Base-by-base conservation (phyloP, 2,888 invertebrate species). In the Ceramica pisi region DNA sequence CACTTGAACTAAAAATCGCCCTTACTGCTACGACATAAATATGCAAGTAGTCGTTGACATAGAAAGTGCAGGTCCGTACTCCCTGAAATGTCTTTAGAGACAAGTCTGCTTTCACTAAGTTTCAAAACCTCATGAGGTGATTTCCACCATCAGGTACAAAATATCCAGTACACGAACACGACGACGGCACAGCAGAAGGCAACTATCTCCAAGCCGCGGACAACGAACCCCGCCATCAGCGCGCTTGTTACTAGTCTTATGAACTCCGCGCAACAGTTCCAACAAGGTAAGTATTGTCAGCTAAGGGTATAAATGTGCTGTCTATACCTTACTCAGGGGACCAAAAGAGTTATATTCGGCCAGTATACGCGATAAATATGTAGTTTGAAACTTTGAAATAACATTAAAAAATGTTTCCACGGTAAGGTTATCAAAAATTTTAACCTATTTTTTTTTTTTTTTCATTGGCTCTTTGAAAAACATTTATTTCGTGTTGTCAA, bases 211-310 rank as follows among this genome's bases (percentile, higher is more conserved):
- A 97, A 97, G 84, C 97, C 97, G 59, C 86, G 96, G 76, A 95
- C 95, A 55, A 97, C 96, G 85, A 97, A 96, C 87, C 96, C 97
- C 46, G 97, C 97, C 71, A 98, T 98, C 85, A 98, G 97, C 90
- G 98, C 98, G 63, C 96, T 98, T 84, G 97, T 98, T 77, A 98
- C 97, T 78, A 98, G 98, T 90, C 97, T 98, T 51, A 98, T 98
- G 97, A 98, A 98, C 90, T 98, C 98, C 12, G 98, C 98, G 55
- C 98, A 98, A 91, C 98, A 98, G 90, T 98, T 98, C 91, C 97
- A 97, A 90, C 98, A 98, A 94, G 96, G 96, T 96, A 86, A 84
- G 78, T 82, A 61, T 67, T 48, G 19, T 63, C 12, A 14, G 0
- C 44, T 16, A 44, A 16, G 14, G 14, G 44, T 44, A 16, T 31